phyloP scores from a whole-genome alignment of 2,113 vertebrate species.

The Proterorhinus semilunaris region DNA sequence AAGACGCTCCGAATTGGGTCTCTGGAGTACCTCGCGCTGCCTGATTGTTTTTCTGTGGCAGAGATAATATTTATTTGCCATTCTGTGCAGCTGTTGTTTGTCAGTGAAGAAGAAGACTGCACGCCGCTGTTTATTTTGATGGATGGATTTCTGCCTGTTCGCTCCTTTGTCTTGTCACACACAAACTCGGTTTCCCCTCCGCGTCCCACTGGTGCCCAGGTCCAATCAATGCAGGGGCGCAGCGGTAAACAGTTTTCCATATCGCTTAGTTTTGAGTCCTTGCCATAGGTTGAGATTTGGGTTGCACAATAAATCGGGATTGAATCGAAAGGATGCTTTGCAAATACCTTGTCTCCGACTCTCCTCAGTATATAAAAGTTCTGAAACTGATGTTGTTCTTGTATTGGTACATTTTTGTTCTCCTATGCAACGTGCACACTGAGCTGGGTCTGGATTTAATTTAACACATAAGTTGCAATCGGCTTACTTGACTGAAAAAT shows the following conservation, averaged over 20 bases:
- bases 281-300: too few relatives aligned
- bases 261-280: background rate
- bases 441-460: too few relatives aligned
- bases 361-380: too few relatives aligned
- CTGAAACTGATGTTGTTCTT: too few relatives aligned
- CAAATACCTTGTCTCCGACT: too few relatives aligned
- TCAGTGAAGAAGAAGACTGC: conserved; percentile 50
- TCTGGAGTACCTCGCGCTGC: conserved; percentile 34
- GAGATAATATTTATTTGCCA: conserved; percentile 72
- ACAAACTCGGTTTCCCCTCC: conserved; percentile 31
- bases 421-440: too few relatives aligned
- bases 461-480: too few relatives aligned
- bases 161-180: conserved; percentile 28
- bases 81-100: conserved; percentile 70
- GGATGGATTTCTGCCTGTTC: conserved; percentile 35
- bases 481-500: too few relatives aligned
- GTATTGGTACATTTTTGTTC: too few relatives aligned
- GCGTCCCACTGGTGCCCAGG: background rate
- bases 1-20: conserved; percentile 30
- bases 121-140: conserved; percentile 59
- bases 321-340: too few relatives aligned
- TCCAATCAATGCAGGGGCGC: background rate
- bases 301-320: too few relatives aligned
- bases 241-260: background rate
- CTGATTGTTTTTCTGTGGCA: conserved; percentile 62